Base-by-base conservation (phyloP, 2,113 vertebrate species). In the Labeo rohita region DNA sequence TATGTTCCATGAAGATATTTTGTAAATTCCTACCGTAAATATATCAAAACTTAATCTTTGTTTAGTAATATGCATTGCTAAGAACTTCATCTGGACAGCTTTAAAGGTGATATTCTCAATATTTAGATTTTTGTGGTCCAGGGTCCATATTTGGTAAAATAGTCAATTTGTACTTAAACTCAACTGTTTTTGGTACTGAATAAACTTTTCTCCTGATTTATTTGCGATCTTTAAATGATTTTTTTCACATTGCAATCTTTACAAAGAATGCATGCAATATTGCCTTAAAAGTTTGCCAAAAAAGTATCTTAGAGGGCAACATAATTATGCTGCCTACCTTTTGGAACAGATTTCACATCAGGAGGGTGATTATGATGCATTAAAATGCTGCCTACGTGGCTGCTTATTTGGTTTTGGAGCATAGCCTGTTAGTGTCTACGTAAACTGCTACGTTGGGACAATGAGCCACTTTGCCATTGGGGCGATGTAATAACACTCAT, bases 401-500 rank as follows among this genome's bases (percentile, higher is more conserved):
- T 28, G 43, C 73, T 74, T 49, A 23, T 43, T 75, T 50, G 73
- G n/a, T 50, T 74, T 75, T 75, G 73, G 73, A 75, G 12, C 73
- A 47, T 12, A 75, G 45, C 45, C 45, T 50, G 45, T 50, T 50
- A 75, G 43, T 10, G 13, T 49, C 43, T 34, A 49, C 8, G 47
- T 49, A 81, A 81, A 81, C 59, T 81, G 59, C 15, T 23, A 66
- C 7, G 15, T 28, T 49, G 39, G 59, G 59, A 80, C 13, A 49
- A 80, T 80, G 43, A 80, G 79, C 21, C 59, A 66, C 79, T 28
- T 80, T 80, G 79, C 45, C n/a, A 80, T 45, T 65, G n/a, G n/a
- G 59, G 61, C 61, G 47, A 83, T 68, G 28, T 70, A 54, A 70
- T 28, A 68, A 52, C 15, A 34, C 63, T 61, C 18, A 84, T 79